These are phyloP conservation scores for Bimastos eiseni DNA, from an alignment of 2,888 invertebrate genomes.

Conservation along the genomic window DNA sequence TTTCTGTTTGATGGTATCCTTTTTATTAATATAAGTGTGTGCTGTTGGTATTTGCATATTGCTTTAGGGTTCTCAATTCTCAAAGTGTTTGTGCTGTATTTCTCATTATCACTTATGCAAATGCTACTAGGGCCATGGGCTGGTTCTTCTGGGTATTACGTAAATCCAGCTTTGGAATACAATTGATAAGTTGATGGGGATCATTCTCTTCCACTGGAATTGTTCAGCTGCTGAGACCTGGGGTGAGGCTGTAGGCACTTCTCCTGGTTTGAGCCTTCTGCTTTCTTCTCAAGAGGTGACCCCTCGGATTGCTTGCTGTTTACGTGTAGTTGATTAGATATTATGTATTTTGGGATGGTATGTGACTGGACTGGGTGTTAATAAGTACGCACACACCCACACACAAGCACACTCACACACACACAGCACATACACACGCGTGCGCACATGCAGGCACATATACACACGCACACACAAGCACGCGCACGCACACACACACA, in stretches of 20 bases:
- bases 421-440: too few species aligned
- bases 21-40: not conserved
- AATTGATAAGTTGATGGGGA: not conserved
- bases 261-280: not conserved
- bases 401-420: too few species aligned
- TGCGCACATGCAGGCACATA: too few species aligned
- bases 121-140: not conserved
- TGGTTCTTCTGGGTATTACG: not conserved
- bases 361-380: too few species aligned
- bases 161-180: not conserved
- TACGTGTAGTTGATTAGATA: not conserved
- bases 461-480: too few species aligned
- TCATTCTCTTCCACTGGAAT: not conserved
- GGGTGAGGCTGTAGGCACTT: not conserved
- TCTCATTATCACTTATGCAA: not conserved
- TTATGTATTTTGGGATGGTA: not conserved
- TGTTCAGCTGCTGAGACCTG: not conserved
- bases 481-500: too few species aligned
- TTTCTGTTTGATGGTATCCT: not conserved
- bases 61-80: not conserved
- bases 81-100: not conserved
- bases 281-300: not conserved
- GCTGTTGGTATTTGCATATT: too few species aligned
- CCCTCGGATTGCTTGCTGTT: not conserved
- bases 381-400: too few species aligned